Evolutionary conservation across 2,113 vertebrate genomes (phyloP).

Genomic region (Carassius carassius): DNA sequence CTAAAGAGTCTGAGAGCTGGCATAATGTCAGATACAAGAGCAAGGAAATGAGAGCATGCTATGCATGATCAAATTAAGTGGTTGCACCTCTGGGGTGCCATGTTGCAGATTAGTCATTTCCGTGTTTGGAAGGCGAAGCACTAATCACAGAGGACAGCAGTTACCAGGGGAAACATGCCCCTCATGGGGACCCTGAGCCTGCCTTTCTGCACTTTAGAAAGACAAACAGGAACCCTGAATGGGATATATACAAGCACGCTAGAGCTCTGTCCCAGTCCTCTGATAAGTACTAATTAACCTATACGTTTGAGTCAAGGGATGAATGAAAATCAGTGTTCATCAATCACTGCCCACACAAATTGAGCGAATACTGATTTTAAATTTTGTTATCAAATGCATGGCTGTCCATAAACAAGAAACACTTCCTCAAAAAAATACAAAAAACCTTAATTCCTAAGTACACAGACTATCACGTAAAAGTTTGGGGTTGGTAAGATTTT

Average conservation of each 20-base stretch:
- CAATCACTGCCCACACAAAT: neutral
- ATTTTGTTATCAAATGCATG: constrained; percentile 4
- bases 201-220: constrained; percentile 28
- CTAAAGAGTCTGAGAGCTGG: neutral
- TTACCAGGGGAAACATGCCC: constrained; percentile 23
- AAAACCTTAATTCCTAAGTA: no score
- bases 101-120: constrained; percentile 26
- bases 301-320: neutral
- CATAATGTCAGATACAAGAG: neutral
- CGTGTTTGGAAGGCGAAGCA: neutral
- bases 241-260: constrained; percentile 1
- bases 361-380: neutral
- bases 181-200: constrained; percentile 3
- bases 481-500: neutral
- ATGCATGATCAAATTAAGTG: constrained; percentile 9
- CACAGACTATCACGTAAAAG: no score
- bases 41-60: neutral
- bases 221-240: constrained; percentile 44
- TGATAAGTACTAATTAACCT: constrained; percentile 9
- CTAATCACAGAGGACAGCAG: constrained; percentile 37
- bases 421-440: no score
- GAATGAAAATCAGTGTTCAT: neutral
- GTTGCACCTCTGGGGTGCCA: neutral
- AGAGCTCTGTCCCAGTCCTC: neutral
- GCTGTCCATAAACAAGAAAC: neutral